phyloP scores from a whole-genome alignment of 2,113 vertebrate species.

The Ranitomeya imitator region DNA sequence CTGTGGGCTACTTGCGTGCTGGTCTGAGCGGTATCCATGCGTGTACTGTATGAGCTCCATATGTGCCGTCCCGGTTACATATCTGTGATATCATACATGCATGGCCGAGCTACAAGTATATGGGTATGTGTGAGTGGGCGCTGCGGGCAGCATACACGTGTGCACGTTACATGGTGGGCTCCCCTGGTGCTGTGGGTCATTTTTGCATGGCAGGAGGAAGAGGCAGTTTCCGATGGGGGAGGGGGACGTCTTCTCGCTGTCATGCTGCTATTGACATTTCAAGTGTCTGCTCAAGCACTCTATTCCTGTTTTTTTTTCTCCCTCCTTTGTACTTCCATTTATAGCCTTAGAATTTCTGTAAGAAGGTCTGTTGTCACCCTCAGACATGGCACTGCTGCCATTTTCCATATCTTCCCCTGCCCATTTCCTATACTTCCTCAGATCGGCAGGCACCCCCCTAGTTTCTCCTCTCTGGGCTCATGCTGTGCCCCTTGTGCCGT shows the following conservation, averaged over 20 bases:
- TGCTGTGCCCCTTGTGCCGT: background rate
- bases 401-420: no score
- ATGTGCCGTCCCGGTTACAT: no score
- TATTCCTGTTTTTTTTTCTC: background rate
- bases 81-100: no score
- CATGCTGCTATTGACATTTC: conserved; percentile 20
- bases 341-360: background rate
- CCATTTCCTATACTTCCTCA: no score
- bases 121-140: no score
- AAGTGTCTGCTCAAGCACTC: conserved; percentile 15
- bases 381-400: background rate
- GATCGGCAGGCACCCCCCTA: no score
- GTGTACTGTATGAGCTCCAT: no score
- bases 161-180: background rate
- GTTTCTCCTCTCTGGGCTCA: background rate
- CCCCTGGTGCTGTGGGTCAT: background rate
- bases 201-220: conserved; percentile 37
- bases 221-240: background rate
- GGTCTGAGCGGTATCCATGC: no score
- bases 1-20: no score
- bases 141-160: background rate
- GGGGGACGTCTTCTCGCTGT: background rate
- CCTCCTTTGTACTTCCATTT: background rate
- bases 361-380: no score
- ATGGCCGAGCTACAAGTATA: no score